These are phyloP conservation scores for Campoplex nolae DNA, from an alignment of 2,888 invertebrate genomes.

Conservation along the genomic window DNA sequence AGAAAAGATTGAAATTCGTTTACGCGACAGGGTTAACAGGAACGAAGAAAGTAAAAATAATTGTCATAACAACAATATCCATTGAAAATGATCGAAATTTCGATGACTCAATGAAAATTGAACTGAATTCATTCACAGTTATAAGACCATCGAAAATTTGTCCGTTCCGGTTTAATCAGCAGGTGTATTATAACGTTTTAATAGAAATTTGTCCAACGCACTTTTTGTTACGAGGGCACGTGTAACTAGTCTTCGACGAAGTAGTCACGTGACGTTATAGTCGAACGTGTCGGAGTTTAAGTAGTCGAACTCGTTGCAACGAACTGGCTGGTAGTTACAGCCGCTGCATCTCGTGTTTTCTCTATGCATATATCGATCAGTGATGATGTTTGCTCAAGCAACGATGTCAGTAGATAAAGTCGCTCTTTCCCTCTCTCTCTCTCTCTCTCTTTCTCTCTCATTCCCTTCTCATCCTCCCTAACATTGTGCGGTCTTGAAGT, in stretches of 20 bases:
- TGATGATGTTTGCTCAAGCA: slow-evolving; percentile 39
- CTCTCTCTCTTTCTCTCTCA: neutral
- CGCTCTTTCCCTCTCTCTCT: neutral
- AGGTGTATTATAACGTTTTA: neutral
- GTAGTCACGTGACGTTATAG: slow-evolving; percentile 36
- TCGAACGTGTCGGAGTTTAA: slow-evolving; percentile 31
- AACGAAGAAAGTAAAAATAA: neutral
- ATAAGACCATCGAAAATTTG: neutral
- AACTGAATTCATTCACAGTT: neutral
- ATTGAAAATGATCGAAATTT: neutral
- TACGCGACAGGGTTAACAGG: neutral
- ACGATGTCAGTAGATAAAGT: slow-evolving; percentile 40
- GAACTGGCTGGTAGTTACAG: slow-evolving; percentile 53
- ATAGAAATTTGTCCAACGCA: neutral
- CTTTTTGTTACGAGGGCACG: neutral
- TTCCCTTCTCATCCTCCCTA: neutral
- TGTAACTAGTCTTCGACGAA: neutral
- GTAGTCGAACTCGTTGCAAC: slow-evolving; percentile 40
- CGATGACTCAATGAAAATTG: neutral
- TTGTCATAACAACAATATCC: neutral
- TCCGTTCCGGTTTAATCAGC: neutral
- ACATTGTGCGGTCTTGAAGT: slow-evolving; percentile 51
- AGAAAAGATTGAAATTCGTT: too few relatives aligned
- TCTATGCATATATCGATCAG: slow-evolving; percentile 48
- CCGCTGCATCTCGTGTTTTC: slow-evolving; percentile 46